Conservation (phyloP, 2,797 vertebrate genomes). For the Selene dorsalis region DNA sequence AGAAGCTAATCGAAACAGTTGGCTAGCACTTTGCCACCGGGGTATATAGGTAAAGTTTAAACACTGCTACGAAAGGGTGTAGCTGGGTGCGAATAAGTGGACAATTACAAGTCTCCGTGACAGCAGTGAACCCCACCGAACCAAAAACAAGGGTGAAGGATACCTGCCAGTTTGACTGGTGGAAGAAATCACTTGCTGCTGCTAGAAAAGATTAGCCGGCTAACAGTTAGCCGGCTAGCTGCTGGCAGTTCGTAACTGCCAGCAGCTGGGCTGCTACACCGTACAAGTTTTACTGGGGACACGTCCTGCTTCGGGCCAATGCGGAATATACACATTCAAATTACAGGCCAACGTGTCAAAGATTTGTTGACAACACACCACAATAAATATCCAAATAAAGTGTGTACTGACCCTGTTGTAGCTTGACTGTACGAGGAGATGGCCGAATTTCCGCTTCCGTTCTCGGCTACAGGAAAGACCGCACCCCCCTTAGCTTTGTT, state of each 20-base stretch:
- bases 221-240: conserved; percentile 71
- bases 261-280: conserved; percentile 43
- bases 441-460: conserved; percentile 89
- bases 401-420: conserved; percentile 86
- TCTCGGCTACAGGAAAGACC: conserved; percentile 79
- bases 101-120: conserved; percentile 24
- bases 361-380: conserved; percentile 31
- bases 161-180: conserved; percentile 49
- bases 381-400: conserved; percentile 69
- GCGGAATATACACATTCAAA: conserved; percentile 27
- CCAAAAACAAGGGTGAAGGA: conserved; percentile 25
- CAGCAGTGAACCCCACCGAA: conserved; percentile 29
- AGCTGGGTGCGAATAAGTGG: background rate
- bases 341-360: conserved; percentile 36
- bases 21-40: conserved; percentile 53
- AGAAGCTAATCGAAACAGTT: conserved; percentile 55
- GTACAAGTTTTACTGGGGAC: conserved; percentile 48
- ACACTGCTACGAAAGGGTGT: conserved; percentile 30
- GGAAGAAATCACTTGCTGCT: conserved; percentile 70
- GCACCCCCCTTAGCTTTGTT: conserved; percentile 81
- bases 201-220: conserved; percentile 56
- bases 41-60: conserved; percentile 54
- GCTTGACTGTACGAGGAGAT: conserved; percentile 86
- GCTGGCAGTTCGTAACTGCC: conserved; percentile 66
- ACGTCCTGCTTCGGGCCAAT: conserved; percentile 34